Evolutionary conservation across 2,888 invertebrate genomes (phyloP).

Genomic region (Xanthia icteritia): DNA sequence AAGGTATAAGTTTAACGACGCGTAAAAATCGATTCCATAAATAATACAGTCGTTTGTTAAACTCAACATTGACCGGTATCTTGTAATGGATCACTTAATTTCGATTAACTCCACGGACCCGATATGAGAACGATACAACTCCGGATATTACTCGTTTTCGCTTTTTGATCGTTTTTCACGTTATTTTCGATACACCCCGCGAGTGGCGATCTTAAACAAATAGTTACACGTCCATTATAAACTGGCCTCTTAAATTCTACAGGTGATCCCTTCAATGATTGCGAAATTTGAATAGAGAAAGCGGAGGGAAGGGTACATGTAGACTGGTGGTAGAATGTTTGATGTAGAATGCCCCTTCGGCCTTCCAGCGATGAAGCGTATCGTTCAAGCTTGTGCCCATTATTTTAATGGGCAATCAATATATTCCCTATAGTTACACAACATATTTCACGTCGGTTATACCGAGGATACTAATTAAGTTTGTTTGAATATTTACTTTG

Average conservation of each 20-base stretch:
- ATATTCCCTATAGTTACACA: conserved; percentile 83
- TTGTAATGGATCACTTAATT: conserved; percentile 90
- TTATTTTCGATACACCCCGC: conserved; percentile 79
- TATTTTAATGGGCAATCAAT: conserved; percentile 88
- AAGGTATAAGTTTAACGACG: conserved; percentile 73
- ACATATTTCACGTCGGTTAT: conserved; percentile 81
- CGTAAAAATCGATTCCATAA: conserved; percentile 85
- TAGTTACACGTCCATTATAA: conserved; percentile 73
- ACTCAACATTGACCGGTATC: conserved; percentile 82
- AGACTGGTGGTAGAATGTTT: conserved; percentile 69
- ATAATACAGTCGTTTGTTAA: conserved; percentile 83
- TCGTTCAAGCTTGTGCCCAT: conserved; percentile 83
- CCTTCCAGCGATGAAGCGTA: conserved; percentile 78
- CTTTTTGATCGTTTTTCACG: conserved; percentile 85
- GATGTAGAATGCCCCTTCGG: conserved; percentile 79
- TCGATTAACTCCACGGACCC: conserved; percentile 85
- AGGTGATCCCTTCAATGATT: conserved; percentile 48
- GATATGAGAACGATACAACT: conserved; percentile 84
- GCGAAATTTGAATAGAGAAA: conserved; percentile 50
- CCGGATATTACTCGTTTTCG: conserved; percentile 89
- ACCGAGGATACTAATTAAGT: conserved; percentile 85
- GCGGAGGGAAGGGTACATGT: conserved; percentile 54
- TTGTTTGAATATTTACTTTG: conserved; percentile 87
- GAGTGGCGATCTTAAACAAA: conserved; percentile 80
- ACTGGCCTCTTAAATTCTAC: conserved; percentile 64